Conservation (phyloP, 2,797 vertebrate genomes). For the Typhlichthys subterraneus region DNA sequence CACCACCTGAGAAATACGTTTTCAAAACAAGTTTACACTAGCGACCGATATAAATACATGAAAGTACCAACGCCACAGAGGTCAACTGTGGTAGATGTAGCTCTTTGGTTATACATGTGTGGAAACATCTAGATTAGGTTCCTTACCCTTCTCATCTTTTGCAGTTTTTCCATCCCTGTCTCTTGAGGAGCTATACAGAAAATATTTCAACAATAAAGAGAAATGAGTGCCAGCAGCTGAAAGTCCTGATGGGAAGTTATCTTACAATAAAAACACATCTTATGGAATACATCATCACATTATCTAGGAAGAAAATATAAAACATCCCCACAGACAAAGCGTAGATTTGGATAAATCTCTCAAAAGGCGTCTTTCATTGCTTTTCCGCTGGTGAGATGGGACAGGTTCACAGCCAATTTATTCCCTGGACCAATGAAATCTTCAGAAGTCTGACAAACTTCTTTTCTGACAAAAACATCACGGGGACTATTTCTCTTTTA, state of each 20-base stretch:
- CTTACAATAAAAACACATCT: constrained; percentile 43
- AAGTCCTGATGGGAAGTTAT: constrained; percentile 51
- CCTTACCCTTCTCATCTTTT: constrained; percentile 96
- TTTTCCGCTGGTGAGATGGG: constrained; percentile 95
- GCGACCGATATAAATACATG: neutral
- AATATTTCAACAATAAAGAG: constrained; percentile 78
- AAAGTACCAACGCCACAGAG: neutral
- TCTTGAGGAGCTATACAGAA: constrained; percentile 89
- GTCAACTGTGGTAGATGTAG: neutral
- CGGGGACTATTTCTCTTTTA: constrained; percentile 88
- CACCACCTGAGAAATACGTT: constrained; percentile 73
- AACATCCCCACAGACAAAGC: constrained; percentile 69
- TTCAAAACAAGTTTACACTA: constrained; percentile 5
- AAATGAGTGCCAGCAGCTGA: constrained; percentile 62
- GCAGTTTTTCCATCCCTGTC: constrained; percentile 92
- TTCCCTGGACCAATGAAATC: constrained; percentile 97
- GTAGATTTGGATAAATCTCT: constrained; percentile 87
- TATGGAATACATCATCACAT: constrained; percentile 58
- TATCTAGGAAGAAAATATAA: constrained; percentile 25
- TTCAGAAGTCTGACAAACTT: constrained; percentile 96
- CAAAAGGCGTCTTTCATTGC: constrained; percentile 92
- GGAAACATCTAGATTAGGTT: neutral
- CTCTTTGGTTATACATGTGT: neutral
- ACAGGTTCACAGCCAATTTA: constrained; percentile 96
- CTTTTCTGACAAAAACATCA: constrained; percentile 81